A percentile compares a stretch with the other conserved stretches of the same genome.
Evolutionary conservation across 1,140 invertebrate genomes (phyloP).

Genomic region (Homarus americanus): DNA sequence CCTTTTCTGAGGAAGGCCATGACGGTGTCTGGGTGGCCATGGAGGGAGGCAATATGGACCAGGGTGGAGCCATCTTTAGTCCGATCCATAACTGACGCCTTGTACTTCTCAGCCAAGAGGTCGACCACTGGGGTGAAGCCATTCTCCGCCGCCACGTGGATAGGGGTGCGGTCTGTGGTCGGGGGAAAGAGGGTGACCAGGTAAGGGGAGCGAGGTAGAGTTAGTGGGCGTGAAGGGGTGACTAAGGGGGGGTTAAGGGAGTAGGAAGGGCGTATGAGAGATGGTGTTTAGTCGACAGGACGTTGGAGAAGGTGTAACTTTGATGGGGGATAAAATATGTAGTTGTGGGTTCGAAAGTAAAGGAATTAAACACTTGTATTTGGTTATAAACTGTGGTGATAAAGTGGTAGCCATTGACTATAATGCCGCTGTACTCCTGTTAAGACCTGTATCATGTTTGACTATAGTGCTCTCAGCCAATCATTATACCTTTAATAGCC

Average conservation of each 20-base stretch:
- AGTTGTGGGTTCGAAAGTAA: too few relatives aligned
- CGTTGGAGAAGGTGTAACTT: slow-evolving; percentile 26
- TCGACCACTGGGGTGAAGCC: slow-evolving; percentile 97
- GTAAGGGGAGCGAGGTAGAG: not conserved
- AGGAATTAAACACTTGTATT: too few relatives aligned
- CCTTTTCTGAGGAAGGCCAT: slow-evolving; percentile 98
- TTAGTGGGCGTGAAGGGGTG: slow-evolving; percentile 26
- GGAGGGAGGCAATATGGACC: slow-evolving; percentile 98
- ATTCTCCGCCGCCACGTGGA: slow-evolving; percentile 98
- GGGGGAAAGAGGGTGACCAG: slow-evolving; percentile 7
- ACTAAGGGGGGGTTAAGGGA: not conserved
- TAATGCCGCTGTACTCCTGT: too few relatives aligned
- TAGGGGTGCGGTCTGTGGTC: slow-evolving; percentile 91
- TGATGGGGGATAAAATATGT: too few relatives aligned
- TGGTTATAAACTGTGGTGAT: too few relatives aligned
- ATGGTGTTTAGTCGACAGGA: not conserved
- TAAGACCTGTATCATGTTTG: too few relatives aligned
- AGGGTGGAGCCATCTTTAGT: slow-evolving; percentile 98
- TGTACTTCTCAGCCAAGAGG: slow-evolving; percentile 97
- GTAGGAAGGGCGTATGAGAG: not conserved
- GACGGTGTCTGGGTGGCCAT: slow-evolving; percentile 98
- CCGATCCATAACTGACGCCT: slow-evolving; percentile 94
- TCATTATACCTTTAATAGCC: too few relatives aligned
- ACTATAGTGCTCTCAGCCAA: too few relatives aligned
- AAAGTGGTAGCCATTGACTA: too few relatives aligned